Percentiles rank a stretch among this genome's conserved stretches.
These are phyloP conservation scores for Lepidurus apus DNA, from an alignment of 1,140 invertebrate genomes.

Conservation along the genomic window DNA sequence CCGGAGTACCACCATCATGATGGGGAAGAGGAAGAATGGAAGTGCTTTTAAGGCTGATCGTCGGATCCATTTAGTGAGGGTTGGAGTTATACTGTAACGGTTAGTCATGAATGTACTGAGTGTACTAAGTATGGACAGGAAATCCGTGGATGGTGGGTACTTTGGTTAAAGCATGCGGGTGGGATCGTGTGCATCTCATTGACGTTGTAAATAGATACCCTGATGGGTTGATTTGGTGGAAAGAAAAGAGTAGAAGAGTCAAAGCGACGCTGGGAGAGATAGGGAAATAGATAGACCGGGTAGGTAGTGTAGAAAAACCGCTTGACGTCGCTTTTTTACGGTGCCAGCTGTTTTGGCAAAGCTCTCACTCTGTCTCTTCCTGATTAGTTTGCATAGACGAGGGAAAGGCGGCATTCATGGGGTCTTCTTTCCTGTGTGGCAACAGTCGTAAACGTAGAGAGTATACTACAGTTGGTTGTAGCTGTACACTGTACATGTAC, in stretches of 20 bases:
- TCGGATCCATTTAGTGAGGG: not conserved
- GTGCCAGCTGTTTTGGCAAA: not conserved
- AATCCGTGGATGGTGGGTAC: not conserved
- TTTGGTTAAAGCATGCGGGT: slow-evolving; percentile 11
- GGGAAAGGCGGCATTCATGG: not conserved
- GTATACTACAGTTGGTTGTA: not conserved
- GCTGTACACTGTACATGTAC: not conserved
- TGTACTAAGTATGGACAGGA: not conserved
- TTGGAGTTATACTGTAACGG: too few relatives aligned
- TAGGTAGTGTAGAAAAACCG: not conserved
- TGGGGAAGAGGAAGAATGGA: not conserved
- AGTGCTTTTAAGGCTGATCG: slow-evolving; percentile 2
- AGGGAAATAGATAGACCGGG: not conserved
- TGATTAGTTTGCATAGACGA: not conserved
- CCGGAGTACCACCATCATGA: too few relatives aligned
- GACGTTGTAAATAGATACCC: not conserved
- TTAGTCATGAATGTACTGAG: too few relatives aligned
- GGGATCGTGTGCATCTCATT: not conserved
- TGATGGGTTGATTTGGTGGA: not conserved
- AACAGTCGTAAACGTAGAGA: not conserved
- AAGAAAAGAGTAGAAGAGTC: not conserved
- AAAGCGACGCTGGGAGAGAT: not conserved
- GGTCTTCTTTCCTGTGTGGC: not conserved
- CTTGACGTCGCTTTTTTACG: slow-evolving; percentile 6
- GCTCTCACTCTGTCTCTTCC: not conserved